Base-by-base conservation (phyloP, 2,113 vertebrate genomes). In the Zingel zingel region DNA sequence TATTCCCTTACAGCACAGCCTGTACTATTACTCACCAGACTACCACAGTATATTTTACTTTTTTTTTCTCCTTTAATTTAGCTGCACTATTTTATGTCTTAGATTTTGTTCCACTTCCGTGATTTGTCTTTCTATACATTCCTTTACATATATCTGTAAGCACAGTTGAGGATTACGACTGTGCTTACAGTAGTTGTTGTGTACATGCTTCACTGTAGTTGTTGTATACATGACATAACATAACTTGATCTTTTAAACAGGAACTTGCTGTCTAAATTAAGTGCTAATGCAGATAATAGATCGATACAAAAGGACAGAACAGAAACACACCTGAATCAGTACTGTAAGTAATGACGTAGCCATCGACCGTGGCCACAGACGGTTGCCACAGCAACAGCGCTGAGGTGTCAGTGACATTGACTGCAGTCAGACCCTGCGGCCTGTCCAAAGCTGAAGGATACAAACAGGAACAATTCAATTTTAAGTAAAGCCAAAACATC, bases 311-410 rank as follows among this genome's bases (percentile, higher is more conserved):
- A 51, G 15, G 6, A 19, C 3, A 14, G 45, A 30, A 62, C 11
- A 30, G 8, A 71, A 23, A 74, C 64, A 6, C 43, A 99, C 98
- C 97, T 58, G 93, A 87, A 45, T 96, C 96, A 0, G 96, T 91
- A 0, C 85, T 86, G 61, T 97, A 99, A 50, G 96, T 97, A 83
- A 99, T 95, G 72, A 97, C 61, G 0, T 99, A 99, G 61, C 92
- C 96, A 21, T 99, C 97, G 36, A 98, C 96, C 0, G 95, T 91
- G 27, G 97, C 97, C 1, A 97, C 95, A 30, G 97, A 96, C 0
- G 98, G 98, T 86, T 97, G 96, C 98, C 98, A 99, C 65, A 94
- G 91, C 75, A 98, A 93, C 90, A 97, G 79, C 33, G 97, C 98
- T 23, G 96, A 96, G 0, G 95, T 95, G 47, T 98, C 97, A 0